Evolutionary conservation across 2,113 vertebrate genomes (phyloP).

Genomic region (Urocolius indicus): DNA sequence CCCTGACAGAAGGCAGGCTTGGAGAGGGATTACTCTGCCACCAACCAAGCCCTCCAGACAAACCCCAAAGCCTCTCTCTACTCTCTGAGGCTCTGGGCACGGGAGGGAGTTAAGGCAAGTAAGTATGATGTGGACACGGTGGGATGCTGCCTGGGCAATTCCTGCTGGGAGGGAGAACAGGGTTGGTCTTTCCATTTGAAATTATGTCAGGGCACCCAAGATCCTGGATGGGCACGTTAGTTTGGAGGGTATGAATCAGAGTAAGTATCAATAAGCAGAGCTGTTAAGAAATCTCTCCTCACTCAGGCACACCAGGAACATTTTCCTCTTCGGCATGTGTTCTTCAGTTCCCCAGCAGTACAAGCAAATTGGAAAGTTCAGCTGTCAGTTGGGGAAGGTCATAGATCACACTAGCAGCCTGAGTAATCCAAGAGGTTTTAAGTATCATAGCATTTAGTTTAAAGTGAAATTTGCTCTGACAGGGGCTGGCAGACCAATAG

Average conservation of each 20-base stretch:
- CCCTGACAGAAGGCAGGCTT: not conserved
- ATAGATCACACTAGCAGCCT: constrained; percentile 81
- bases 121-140: not conserved
- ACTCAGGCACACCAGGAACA: constrained; percentile 73
- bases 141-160: not conserved
- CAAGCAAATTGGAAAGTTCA: constrained; percentile 81
- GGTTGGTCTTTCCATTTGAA: not conserved
- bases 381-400: constrained; percentile 82
- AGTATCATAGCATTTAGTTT: constrained; percentile 84
- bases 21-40: no score
- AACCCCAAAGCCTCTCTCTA: accelerated
- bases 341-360: constrained; percentile 67
- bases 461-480: constrained; percentile 89
- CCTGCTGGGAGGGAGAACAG: not conserved
- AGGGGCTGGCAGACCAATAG: constrained; percentile 88
- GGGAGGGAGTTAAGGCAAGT: not conserved
- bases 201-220: not conserved
- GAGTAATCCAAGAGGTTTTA: constrained; percentile 83
- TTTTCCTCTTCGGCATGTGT: constrained; percentile 74
- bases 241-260: not conserved
- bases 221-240: not conserved
- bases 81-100: not conserved
- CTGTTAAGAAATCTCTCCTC: constrained; percentile 61
- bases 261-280: constrained; percentile 20
- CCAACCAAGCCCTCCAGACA: not conserved